Conservation (phyloP, 1,140 invertebrate genomes). For the Paracyclopina nana region DNA sequence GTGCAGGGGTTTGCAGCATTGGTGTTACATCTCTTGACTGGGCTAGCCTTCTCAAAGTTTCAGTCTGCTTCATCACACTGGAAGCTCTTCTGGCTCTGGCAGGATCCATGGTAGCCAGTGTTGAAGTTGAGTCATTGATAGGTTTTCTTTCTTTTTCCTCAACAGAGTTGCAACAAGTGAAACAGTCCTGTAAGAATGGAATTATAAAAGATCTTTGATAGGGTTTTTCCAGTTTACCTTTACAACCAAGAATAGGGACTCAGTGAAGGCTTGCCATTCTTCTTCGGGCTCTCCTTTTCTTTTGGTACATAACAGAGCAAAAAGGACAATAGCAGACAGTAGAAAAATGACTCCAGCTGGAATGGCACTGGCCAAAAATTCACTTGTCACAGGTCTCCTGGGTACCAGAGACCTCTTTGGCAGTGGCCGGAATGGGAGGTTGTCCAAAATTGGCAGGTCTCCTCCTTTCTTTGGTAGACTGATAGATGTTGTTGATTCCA, state of each 20-base stretch:
- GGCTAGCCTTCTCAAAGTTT: not conserved
- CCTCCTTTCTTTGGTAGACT: not conserved
- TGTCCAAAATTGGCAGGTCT: not conserved
- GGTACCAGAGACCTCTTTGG: not conserved
- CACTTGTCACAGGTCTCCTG: not conserved
- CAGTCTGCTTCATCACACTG: not conserved
- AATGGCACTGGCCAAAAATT: not conserved
- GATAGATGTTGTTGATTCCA: too few species aligned
- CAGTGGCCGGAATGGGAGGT: not conserved
- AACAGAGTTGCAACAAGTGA: conserved; percentile 1
- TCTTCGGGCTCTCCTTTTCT: not conserved
- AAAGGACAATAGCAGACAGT: not conserved
- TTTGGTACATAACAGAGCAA: not conserved
- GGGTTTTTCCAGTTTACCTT: too few species aligned
- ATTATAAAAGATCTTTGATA: too few species aligned
- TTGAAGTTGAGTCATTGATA: not conserved
- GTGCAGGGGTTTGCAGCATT: not conserved
- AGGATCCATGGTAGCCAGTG: not conserved
- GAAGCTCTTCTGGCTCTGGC: not conserved
- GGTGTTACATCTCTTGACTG: not conserved
- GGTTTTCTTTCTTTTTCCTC: not conserved
- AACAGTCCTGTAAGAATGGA: not conserved
- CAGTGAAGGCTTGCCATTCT: too few species aligned
- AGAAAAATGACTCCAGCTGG: not conserved
- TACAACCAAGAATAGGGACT: too few species aligned